Base-by-base conservation (phyloP, 2,888 invertebrate species). In the Diarsia mendica region DNA sequence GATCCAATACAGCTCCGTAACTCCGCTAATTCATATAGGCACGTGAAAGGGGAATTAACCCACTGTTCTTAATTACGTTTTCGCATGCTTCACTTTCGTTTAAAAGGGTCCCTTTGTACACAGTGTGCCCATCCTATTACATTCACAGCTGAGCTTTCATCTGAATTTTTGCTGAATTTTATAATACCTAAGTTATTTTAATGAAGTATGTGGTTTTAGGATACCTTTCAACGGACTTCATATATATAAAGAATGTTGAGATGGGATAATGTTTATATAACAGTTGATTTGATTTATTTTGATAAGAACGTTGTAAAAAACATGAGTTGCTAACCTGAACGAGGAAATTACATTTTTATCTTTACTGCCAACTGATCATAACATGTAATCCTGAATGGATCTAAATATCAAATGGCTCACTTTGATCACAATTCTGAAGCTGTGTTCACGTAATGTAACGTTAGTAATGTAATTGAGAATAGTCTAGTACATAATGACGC, bases 11-110 rank as follows among this genome's bases (percentile, higher is more conserved):
- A 88, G 89, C 90, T 88, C 89, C 87, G 92, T 92, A 94, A 93
- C 91, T 92, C 91, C 85, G 90, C 92, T 95, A 95, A 95, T 94
- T 94, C 93, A 88, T 93, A 94, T 93, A 93, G 92, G 91, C 95
- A 96, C 95, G 96, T 94, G 92, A 96, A 95, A 93, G 90, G 91
- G 89, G 91, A 94, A 95, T 95, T 95, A 96, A 95, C 96, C 95
- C 93, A 94, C 91, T 95, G 93, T 92, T 93, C 95, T 93, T 96
- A 96, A 96, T 96, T 95, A 95, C 94, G 91, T 94, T 95, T 94
- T 96, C 95, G 95, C 96, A 95, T 96, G 96, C 94, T 94, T 94
- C 92, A 94, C 93, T 94, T 95, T 94, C 92, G 91, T 93, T 93
- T 93, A 92, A 94, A 95, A 95, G 94, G 94, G 93, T 92, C 93